Percentiles rank a stretch among this genome's conserved stretches.
Evolutionary conservation across 2,113 vertebrate genomes (phyloP).

Genomic region (Irena cyanogastra): DNA sequence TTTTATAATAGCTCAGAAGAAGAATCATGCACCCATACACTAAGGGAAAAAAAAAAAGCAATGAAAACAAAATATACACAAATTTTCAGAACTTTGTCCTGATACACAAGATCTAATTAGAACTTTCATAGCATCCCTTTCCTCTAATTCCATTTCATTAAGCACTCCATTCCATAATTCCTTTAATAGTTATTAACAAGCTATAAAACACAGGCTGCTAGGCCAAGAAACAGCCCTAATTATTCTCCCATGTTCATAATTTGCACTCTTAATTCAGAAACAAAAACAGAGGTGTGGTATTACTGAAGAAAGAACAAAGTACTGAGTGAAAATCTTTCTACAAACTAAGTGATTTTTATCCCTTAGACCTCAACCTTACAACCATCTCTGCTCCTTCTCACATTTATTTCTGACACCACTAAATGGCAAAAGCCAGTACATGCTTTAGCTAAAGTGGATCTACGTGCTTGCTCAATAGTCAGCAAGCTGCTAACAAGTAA

Average conservation of each 20-base stretch:
- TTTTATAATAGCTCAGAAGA: not conserved
- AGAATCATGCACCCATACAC: not conserved
- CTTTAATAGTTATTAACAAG: not conserved
- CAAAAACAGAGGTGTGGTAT: not conserved
- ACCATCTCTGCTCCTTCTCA: not conserved
- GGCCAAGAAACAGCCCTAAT: not conserved
- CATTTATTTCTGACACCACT: rapidly evolving
- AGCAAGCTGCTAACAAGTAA: not conserved
- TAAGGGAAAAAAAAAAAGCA: not conserved
- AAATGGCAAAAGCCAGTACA: not conserved
- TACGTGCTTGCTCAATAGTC: not conserved
- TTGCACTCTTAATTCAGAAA: not conserved
- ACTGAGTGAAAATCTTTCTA: not conserved
- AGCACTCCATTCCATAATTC: not conserved
- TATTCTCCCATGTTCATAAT: not conserved
- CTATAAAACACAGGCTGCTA: not conserved
- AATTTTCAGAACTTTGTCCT: not conserved
- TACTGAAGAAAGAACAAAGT: not conserved
- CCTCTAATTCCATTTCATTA: not conserved
- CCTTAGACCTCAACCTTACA: not conserved
- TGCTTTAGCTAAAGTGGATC: not conserved
- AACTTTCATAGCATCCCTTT: not conserved
- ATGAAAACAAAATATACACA: not conserved
- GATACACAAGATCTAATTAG: not conserved
- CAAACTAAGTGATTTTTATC: not conserved